phyloP scores from a whole-genome alignment of 1,140 invertebrate genomes.

The Cryptotermes secundus region DNA sequence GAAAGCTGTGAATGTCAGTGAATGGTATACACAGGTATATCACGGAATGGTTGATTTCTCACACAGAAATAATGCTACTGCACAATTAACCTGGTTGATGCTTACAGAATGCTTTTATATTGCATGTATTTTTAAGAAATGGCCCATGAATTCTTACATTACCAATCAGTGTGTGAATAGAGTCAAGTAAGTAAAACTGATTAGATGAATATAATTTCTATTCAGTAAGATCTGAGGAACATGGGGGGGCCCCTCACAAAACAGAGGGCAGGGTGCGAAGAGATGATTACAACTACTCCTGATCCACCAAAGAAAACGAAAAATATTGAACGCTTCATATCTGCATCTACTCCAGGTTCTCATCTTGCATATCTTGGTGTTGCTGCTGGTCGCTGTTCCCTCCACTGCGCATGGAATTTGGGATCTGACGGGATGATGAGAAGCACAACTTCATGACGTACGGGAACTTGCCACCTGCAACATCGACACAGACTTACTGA shows the following conservation, averaged over 20 bases:
- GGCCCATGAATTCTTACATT: too few species aligned
- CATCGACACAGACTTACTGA: background rate
- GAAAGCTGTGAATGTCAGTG: too few species aligned
- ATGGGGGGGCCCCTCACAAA: background rate
- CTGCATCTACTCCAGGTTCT: slow-evolving; percentile 16
- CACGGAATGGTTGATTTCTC: too few species aligned
- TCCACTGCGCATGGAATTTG: slow-evolving; percentile 37
- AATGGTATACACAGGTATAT: too few species aligned
- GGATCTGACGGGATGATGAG: slow-evolving; percentile 81
- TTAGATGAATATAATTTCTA: background rate
- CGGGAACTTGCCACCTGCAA: slow-evolving; percentile 90
- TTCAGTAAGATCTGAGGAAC: background rate
- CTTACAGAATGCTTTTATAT: too few species aligned
- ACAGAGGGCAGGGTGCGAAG: background rate
- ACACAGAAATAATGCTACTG: too few species aligned
- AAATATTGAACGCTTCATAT: background rate
- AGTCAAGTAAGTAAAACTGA: background rate
- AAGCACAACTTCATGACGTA: slow-evolving; percentile 97
- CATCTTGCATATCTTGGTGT: slow-evolving; percentile 15
- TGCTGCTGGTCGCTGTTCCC: slow-evolving; percentile 21
- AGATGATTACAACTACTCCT: background rate
- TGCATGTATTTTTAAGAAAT: too few species aligned
- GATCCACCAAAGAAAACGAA: background rate
- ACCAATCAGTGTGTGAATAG: too few species aligned
- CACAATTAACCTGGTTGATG: too few species aligned